phyloP scores from a whole-genome alignment of 1,140 invertebrate genomes.

The Scylla paramamosain region DNA sequence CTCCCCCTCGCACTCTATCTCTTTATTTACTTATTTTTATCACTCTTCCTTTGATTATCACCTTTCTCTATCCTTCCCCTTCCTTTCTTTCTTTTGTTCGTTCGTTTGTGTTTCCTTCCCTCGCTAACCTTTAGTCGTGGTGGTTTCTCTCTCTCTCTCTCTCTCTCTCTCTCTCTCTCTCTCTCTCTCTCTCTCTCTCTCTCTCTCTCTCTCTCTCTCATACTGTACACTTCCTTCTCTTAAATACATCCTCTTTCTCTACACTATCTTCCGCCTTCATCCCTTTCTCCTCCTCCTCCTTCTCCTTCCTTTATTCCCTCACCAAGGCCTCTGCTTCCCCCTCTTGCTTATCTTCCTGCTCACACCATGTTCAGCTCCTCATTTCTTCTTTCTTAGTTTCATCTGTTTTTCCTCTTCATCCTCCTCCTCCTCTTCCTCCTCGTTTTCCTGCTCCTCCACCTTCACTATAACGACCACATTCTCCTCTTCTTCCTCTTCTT shows the following conservation, averaged over 20 bases:
- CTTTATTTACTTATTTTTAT: conserved; percentile 17
- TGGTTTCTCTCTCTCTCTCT: too few species aligned
- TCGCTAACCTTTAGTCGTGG: too few species aligned
- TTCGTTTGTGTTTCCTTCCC: too few species aligned
- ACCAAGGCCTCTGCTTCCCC: not conserved
- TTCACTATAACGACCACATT: not conserved
- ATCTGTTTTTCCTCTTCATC: not conserved
- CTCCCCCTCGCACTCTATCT: not conserved
- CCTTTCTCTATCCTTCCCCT: not conserved
- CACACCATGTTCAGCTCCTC: too few species aligned
- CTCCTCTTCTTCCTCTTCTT: not conserved
- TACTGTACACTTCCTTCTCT: too few species aligned
- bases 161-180: too few species aligned
- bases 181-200: too few species aligned
- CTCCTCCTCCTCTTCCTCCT: not conserved
- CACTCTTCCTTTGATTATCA: conserved; percentile 14
- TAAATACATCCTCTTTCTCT: not conserved
- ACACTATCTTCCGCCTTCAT: too few species aligned
- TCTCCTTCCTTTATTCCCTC: not conserved
- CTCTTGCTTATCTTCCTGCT: not conserved
- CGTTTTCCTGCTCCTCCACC: not conserved
- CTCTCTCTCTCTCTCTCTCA: too few species aligned
- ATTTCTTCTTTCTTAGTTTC: not conserved
- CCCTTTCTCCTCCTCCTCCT: not conserved
- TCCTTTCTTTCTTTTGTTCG: not conserved